These are phyloP conservation scores for Pseudorhiza aurosa DNA, from an alignment of 30 jellyfish, hydroid and myxozoan genomes.

Conservation along the genomic window DNA sequence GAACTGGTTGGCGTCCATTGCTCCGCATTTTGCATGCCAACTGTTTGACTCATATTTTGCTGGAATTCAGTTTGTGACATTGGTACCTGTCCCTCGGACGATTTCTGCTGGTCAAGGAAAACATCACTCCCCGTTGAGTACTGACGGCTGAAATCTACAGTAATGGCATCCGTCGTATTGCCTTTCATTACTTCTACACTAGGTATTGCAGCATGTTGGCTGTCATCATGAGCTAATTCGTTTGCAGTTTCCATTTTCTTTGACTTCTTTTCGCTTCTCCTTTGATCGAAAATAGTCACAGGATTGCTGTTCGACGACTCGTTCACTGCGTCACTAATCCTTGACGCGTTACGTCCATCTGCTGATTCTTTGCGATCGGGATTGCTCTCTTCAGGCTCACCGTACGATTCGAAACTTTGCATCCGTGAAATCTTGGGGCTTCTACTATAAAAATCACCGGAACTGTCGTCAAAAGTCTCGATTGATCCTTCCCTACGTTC, in stretches of 20 bases:
- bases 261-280: background rate
- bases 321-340: background rate
- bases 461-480: slow-evolving; percentile 23
- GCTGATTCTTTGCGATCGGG: background rate
- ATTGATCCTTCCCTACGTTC: slow-evolving; percentile 26
- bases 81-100: slow-evolving; percentile 29
- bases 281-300: slow-evolving; percentile 27
- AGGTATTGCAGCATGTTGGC: background rate
- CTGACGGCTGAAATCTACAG: background rate
- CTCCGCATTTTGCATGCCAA: slow-evolving; percentile 10
- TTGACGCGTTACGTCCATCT: background rate
- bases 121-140: slow-evolving; percentile 2
- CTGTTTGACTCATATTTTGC: background rate
- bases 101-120: slow-evolving; percentile 17
- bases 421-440: slow-evolving; percentile 42
- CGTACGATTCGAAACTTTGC: slow-evolving; percentile 23
- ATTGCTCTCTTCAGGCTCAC: slow-evolving; percentile 12
- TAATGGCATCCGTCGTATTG: background rate
- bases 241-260: background rate
- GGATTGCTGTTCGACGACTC: slow-evolving; percentile 16
- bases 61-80: background rate
- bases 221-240: background rate
- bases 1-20: slow-evolving; percentile 37
- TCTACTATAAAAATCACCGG: slow-evolving; percentile 31
- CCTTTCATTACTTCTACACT: background rate